Evolutionary conservation across 2,888 invertebrate genomes (phyloP), one percentile per base, ranked within the genome.

Genomic region (Microplitis manilae): DNA sequence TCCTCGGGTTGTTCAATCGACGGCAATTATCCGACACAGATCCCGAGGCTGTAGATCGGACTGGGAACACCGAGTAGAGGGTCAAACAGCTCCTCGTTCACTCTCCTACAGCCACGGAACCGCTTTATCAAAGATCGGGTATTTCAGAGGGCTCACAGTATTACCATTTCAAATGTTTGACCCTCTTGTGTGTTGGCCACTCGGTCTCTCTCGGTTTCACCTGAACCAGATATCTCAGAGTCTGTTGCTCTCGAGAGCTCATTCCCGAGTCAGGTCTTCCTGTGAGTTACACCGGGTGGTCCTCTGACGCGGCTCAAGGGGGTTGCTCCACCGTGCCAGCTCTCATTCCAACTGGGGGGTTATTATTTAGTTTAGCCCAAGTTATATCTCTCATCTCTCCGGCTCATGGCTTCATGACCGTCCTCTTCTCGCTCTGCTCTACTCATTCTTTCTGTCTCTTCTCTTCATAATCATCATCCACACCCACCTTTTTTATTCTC

Each of bases 321-420:
- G 77, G 78, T 76, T 30, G 30, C 30, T 30, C 30, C 4, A 30
- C 30, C 4, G 0, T 0, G 2, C 30, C 30, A 30, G 76, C 30
- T 77, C 59, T n/a, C 5, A 20, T 7, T 40, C 68, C 13, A 80
- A 81, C 83, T 83, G 83, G 85, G 85, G 86, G 88, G 86, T 88
- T 89, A 88, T 89, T 88, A 89, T 89, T 89, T 89, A 88, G 88
- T 88, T 88, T 88, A 86, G 85, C 79, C 85, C 30, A 83, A 71
- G 74, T 70, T 86, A 76, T 87, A 87, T 88, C 88, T 88, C 84
- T 85, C 87, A 88, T 88, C 88, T 88, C 82, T 81, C 70, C 79
- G 75, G 73, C 59, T 69, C 69, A 69, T 73, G 79, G 78, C 82
- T 83, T 84, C 82, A 85, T 85, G 86, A 86, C 87, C 87, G 85